These are phyloP conservation scores for Rugalucina vietnamica DNA, from an alignment of 2,888 invertebrate species.

Conservation along the genomic window DNA sequence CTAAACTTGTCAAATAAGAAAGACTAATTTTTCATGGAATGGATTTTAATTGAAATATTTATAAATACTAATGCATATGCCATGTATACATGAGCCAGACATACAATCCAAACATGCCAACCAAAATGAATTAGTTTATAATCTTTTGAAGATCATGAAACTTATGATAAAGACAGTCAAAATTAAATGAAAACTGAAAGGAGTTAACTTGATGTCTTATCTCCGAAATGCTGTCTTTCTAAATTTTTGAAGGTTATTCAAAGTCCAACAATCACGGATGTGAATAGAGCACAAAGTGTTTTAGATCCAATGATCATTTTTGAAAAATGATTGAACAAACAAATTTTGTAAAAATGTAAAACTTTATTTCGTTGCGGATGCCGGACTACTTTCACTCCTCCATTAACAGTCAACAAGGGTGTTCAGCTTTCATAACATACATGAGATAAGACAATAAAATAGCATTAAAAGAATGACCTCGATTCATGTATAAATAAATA, in stretches of 20 bases:
- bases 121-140: too few species aligned
- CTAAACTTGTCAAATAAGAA: too few species aligned
- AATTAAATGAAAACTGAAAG: too few species aligned
- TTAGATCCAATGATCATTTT: background rate
- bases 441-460: slow-evolving; percentile 2
- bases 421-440: slow-evolving; percentile 15
- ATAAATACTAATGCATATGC: background rate
- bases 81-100: background rate
- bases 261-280: too few species aligned
- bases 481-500: background rate
- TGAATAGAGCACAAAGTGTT: background rate
- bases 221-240: background rate
- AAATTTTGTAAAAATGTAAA: slow-evolving; percentile 47
- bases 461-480: background rate
- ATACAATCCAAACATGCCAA: background rate
- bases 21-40: too few species aligned
- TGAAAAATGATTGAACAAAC: slow-evolving; percentile 9
- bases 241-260: too few species aligned
- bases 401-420: slow-evolving; percentile 51
- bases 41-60: background rate
- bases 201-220: background rate
- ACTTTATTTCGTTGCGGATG: slow-evolving; percentile 50
- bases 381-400: slow-evolving; percentile 44
- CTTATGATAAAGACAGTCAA: too few species aligned
- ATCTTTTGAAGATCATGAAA: too few species aligned